These are phyloP conservation scores for Myopa tessellatipennis DNA, from an alignment of 2,888 invertebrate species.

Conservation along the genomic window DNA sequence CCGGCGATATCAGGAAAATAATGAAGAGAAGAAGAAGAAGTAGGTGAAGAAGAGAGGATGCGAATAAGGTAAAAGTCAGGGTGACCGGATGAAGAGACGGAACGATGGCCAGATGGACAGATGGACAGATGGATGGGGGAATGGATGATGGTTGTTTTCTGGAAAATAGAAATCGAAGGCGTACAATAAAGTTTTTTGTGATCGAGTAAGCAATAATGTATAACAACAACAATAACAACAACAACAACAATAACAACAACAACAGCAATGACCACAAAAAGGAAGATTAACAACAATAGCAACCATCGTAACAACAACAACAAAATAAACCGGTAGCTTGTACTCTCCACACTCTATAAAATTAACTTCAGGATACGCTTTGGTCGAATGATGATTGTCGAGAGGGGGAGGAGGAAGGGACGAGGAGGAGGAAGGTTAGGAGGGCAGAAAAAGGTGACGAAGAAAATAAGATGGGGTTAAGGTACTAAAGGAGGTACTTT, in stretches of 20 bases:
- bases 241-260: neutral
- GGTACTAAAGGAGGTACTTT: too few species aligned
- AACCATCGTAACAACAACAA: neutral
- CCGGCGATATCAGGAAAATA: neutral
- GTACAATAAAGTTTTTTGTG: neutral
- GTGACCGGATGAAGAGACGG: neutral
- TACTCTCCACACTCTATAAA: neutral
- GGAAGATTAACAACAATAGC: neutral
- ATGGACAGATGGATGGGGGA: neutral
- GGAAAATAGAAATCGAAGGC: neutral
- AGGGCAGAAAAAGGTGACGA: neutral
- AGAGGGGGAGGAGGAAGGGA: neutral
- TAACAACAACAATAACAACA: conserved; percentile 3
- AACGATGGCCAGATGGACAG: neutral
- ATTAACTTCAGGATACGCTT: too few species aligned
- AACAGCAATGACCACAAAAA: conserved; percentile 5
- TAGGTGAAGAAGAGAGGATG: neutral
- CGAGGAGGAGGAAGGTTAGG: neutral
- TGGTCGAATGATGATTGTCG: neutral
- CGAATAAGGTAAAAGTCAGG: neutral
- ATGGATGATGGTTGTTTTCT: neutral
- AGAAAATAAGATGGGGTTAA: neutral
- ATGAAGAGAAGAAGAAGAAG: neutral
- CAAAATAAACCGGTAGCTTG: neutral
- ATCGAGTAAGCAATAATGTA: neutral